Conservation (phyloP, 2,888 invertebrate genomes). For the Emmelina monodactyla region DNA sequence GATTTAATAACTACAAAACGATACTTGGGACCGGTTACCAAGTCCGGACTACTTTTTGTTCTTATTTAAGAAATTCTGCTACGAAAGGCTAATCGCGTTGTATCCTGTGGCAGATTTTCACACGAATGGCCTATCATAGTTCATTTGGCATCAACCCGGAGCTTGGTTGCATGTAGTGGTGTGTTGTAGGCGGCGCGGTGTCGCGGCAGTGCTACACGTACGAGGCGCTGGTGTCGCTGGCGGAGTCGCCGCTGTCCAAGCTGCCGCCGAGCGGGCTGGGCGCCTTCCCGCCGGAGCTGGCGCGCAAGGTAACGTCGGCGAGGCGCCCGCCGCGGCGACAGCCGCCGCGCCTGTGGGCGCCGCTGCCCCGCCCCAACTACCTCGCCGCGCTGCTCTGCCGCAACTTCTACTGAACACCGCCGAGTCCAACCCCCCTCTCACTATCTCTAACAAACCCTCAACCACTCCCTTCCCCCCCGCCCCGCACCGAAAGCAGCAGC, state of each 20-base stretch:
- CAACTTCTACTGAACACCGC: conserved; percentile 42
- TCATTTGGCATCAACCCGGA: no score
- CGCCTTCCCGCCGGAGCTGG: conserved; percentile 56
- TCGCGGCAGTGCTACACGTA: conserved; percentile 56
- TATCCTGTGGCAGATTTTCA: no score
- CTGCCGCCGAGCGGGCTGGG: conserved; percentile 56
- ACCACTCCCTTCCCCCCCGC: not conserved
- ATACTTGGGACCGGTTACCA: no score
- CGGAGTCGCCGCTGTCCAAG: conserved; percentile 63
- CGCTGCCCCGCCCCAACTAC: conserved; percentile 51
- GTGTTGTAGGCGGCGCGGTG: conserved; percentile 28
- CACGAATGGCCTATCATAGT: no score
- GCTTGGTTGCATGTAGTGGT: no score
- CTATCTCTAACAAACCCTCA: not conserved
- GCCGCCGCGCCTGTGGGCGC: conserved; percentile 25
- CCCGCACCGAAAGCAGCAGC: no score
- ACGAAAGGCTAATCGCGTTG: no score
- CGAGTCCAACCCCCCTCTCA: conserved; percentile 16
- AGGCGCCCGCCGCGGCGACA: conserved; percentile 23
- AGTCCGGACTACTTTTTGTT: no score
- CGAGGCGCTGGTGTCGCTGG: conserved; percentile 64
- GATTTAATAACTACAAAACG: no score
- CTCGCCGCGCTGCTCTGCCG: conserved; percentile 55
- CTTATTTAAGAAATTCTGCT: no score
- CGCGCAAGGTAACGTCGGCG: conserved; percentile 56